Conservation (phyloP, 2,797 vertebrate genomes). For the Muraenolepis orangiensis region DNA sequence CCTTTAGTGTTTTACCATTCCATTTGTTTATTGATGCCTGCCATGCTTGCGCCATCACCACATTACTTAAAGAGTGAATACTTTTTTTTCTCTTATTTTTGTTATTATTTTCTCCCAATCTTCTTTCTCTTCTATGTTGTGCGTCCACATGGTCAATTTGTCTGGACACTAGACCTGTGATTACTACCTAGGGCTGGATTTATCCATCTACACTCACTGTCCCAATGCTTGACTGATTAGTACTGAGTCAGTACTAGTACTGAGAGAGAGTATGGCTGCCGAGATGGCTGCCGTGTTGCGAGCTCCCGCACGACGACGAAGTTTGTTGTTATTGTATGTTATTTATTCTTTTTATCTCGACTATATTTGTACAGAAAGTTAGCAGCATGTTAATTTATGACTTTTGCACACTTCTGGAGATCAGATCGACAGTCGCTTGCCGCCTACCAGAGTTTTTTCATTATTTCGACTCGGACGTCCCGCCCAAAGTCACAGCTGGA, state of each 20-base stretch:
- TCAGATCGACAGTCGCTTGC: too few species aligned
- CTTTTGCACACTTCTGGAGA: too few species aligned
- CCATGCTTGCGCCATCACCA: conserved; percentile 6
- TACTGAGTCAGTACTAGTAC: too few species aligned
- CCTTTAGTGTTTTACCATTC: conserved; percentile 33
- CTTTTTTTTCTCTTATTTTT: conserved; percentile 18
- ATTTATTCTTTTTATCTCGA: too few species aligned
- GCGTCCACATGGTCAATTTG: conserved; percentile 30
- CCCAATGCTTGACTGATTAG: conserved; percentile 58
- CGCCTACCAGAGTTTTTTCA: too few species aligned
- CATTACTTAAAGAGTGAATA: conserved; percentile 14
- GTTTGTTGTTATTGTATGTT: too few species aligned
- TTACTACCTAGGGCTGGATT: conserved; percentile 58
- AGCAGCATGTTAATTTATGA: too few species aligned
- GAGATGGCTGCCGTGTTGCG: too few species aligned
- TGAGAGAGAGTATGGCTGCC: conserved; percentile 51
- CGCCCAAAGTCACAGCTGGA: too few species aligned
- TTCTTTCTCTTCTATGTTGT: neutral
- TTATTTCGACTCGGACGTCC: too few species aligned
- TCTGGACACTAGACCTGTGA: conserved; percentile 47
- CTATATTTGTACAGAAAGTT: too few species aligned
- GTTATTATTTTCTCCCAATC: neutral
- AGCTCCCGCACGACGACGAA: too few species aligned
- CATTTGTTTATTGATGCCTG: neutral
- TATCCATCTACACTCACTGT: conserved; percentile 39